These are phyloP conservation scores for Periplaneta americana DNA, from an alignment of 1,140 invertebrate species.

Conservation along the genomic window DNA sequence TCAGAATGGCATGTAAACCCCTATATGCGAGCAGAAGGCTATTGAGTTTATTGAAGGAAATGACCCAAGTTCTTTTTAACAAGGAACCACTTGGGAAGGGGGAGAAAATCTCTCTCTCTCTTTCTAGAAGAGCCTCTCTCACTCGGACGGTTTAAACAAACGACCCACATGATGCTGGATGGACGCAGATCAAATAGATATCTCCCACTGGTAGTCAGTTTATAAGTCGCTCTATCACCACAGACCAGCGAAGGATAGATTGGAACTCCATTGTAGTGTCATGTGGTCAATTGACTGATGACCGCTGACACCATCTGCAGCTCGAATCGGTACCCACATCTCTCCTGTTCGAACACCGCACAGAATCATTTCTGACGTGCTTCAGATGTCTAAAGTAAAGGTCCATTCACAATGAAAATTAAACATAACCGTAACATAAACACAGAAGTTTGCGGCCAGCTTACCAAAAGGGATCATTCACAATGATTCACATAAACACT, in stretches of 20 bases:
- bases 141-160: neutral
- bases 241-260: neutral
- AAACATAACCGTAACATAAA: no score
- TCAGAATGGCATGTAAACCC: neutral
- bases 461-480: no score
- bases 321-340: no score
- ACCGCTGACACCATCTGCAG: no score
- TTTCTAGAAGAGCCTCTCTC: no score
- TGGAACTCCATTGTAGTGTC: no score
- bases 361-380: no score
- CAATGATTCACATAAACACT: no score
- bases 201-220: neutral
- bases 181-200: neutral
- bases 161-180: neutral
- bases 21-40: neutral
- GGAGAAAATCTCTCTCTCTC: neutral
- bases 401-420: no score
- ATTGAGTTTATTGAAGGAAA: neutral
- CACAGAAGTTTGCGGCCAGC: no score
- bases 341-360: no score
- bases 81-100: neutral
- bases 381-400: no score
- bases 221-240: neutral
- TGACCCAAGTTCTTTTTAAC: neutral
- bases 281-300: neutral